Percentiles rank a stretch among this genome's conserved stretches.
Evolutionary conservation across 2,888 invertebrate species (phyloP).

Genomic region (Clanis bilineata): DNA sequence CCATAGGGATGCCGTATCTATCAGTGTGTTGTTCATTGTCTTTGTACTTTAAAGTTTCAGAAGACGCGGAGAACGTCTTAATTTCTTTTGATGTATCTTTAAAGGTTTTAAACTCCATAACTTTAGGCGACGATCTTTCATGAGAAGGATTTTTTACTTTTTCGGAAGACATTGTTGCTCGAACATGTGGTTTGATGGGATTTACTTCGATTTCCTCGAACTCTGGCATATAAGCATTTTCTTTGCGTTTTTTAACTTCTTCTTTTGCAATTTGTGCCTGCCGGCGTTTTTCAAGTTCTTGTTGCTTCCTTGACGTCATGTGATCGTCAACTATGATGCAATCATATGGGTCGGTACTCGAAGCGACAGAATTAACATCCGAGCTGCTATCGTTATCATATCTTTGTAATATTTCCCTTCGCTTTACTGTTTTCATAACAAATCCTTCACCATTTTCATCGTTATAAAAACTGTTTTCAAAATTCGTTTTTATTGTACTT

Average conservation of each 20-base stretch:
- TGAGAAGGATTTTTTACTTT: conserved; percentile 67
- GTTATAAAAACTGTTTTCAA: conserved; percentile 86
- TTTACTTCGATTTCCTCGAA: conserved; percentile 79
- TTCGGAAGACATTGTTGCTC: conserved; percentile 68
- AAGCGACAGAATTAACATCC: conserved; percentile 84
- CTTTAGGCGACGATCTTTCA: conserved; percentile 68
- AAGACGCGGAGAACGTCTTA: conserved; percentile 77
- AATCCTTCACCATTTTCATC: conserved; percentile 85
- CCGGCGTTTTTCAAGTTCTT: conserved; percentile 73
- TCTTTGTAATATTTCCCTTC: conserved; percentile 87
- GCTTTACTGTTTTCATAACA: conserved; percentile 87
- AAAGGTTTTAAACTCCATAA: conserved; percentile 79
- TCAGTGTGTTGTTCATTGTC: conserved; percentile 68
- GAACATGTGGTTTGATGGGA: conserved; percentile 74
- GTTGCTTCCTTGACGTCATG: conserved; percentile 78
- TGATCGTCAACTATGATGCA: conserved; percentile 94
- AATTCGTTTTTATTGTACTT: conserved; percentile 79
- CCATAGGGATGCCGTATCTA: conserved; percentile 71
- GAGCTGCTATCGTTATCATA: conserved; percentile 86
- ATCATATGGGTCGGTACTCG: conserved; percentile 88
- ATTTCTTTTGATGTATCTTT: conserved; percentile 77
- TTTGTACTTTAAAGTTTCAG: conserved; percentile 77
- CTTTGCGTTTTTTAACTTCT: conserved; percentile 69
- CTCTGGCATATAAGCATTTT: conserved; percentile 74
- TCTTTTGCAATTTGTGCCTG: conserved; percentile 64